Evolutionary conservation across 2,113 vertebrate genomes (phyloP).

Genomic region (Lynx canadensis): DNA sequence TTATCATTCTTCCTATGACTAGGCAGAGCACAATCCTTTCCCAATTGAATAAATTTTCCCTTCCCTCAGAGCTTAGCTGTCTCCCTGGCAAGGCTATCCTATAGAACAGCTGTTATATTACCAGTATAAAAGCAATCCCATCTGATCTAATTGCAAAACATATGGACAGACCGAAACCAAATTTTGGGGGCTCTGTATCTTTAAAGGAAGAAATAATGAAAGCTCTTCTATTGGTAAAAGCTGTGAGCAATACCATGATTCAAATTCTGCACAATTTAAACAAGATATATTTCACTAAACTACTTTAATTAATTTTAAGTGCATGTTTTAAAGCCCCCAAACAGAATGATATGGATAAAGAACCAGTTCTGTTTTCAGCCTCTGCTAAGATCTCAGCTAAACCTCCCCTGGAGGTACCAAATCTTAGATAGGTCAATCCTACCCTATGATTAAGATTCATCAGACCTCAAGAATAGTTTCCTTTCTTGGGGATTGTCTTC

Average conservation of each 20-base stretch:
- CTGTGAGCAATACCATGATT: constrained; percentile 45
- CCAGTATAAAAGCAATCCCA: constrained; percentile 63
- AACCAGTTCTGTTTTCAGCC: not conserved
- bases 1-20: constrained; percentile 55
- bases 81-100: constrained; percentile 58
- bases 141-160: constrained; percentile 72
- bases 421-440: not conserved
- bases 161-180: constrained; percentile 59
- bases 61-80: constrained; percentile 49
- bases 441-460: not conserved
- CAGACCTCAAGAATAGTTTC: not conserved
- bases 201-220: constrained; percentile 36
- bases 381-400: constrained; percentile 26
- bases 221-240: constrained; percentile 36
- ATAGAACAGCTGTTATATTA: constrained; percentile 69
- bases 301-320: constrained; percentile 48
- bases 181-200: not conserved
- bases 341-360: constrained; percentile 30
- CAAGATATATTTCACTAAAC: constrained; percentile 24
- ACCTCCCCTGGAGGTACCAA: not conserved
- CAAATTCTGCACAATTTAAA: constrained; percentile 56
- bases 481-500: not conserved
- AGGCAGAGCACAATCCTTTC: constrained; percentile 60
- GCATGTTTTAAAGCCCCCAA: constrained; percentile 30
- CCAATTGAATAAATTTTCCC: constrained; percentile 61